Evolutionary conservation across 2,797 vertebrate species (phyloP), one percentile per base, ranked within the genome.

Genomic region (Psittacula echo): DNA sequence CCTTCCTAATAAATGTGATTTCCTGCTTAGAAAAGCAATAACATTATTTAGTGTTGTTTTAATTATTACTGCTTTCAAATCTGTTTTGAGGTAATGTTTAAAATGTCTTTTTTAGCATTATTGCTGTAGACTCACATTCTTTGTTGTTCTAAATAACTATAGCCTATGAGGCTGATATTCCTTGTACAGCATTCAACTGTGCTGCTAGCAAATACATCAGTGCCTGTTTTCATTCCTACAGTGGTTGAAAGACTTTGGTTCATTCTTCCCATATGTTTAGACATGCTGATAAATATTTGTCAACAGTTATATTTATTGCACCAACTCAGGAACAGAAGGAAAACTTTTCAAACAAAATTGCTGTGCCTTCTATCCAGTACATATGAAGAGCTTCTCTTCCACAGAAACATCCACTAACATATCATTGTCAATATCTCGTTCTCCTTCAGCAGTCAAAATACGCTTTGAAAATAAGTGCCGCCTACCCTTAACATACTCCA

Each of bases 361-460:
- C 73, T 87, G 37, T 32, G 51, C 54, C 72, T 95, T 93, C 72
- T 34, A 87, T 29, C 58, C 26, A 64, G 22, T 81, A 83, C 39
- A 51, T 19, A 56, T 4, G 50, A 81, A 74, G 48, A 37, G 41
- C 79, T 94, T 76, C 34, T 61, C 17, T 92, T 91, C n/a, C 70
- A 45, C 48, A 58, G 58, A 92, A 91, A 86, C 85, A 90, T 87
- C 56, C 72, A 89, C 87, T 90, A 82, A 88, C 77, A 62, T 85
- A 65, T 85, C 85, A 80, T 82, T 70, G 90, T 94, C 95, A 89
- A 62, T 66, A 74, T 65, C 71, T 92, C 67, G 72, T 90, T 65
- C 74, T 86, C 71, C 50, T 71, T 94, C 68, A 92, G 85, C 42
- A 95, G 94, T 93, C 91, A 96, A 96, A 94, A 94, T 60, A 95